A percentile compares a stretch with the other conserved stretches of the same genome.
Conservation (phyloP, 2,888 invertebrate genomes). For the Lasioglossum vierecki region DNA sequence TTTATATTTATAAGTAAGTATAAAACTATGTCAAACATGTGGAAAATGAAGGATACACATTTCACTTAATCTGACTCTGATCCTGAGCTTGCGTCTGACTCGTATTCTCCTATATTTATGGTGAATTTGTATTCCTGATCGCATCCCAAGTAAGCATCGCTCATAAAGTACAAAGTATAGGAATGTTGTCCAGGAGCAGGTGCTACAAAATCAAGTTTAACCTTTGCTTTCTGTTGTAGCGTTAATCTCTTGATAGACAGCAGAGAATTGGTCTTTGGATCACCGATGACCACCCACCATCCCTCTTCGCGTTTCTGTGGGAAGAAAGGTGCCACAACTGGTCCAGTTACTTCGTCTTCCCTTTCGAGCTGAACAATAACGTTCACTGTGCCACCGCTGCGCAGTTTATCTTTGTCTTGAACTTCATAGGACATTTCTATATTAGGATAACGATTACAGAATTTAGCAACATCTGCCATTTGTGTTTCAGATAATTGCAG, state of each 20-base stretch:
- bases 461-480: conserved; percentile 99
- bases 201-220: conserved; percentile 95
- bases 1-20: conserved; percentile 1
- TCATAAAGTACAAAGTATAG: conserved; percentile 99
- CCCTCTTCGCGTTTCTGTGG: conserved; percentile 97
- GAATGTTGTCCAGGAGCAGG: conserved; percentile 94
- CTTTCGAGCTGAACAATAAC: conserved; percentile 96
- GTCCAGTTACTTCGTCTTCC: conserved; percentile 98
- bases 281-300: conserved; percentile 99
- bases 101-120: conserved; percentile 92
- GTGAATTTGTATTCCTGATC: conserved; percentile 99
- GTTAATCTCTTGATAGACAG: conserved; percentile 98
- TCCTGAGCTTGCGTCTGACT: conserved; percentile 86
- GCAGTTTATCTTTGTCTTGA: conserved; percentile 90
- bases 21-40: neutral
- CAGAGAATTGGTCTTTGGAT: conserved; percentile 96
- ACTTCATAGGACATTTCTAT: conserved; percentile 98
- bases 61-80: conserved; percentile 85
- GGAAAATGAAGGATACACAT: neutral
- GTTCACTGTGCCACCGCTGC: conserved; percentile 92
- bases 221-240: conserved; percentile 95
- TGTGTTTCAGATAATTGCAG: conserved; percentile 92
- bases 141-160: conserved; percentile 99
- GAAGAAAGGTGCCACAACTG: conserved; percentile 99
- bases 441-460: conserved; percentile 99